These are phyloP conservation scores for Emydura subglobosa DNA, from an alignment of 2,113 vertebrate genomes.

Conservation along the genomic window DNA sequence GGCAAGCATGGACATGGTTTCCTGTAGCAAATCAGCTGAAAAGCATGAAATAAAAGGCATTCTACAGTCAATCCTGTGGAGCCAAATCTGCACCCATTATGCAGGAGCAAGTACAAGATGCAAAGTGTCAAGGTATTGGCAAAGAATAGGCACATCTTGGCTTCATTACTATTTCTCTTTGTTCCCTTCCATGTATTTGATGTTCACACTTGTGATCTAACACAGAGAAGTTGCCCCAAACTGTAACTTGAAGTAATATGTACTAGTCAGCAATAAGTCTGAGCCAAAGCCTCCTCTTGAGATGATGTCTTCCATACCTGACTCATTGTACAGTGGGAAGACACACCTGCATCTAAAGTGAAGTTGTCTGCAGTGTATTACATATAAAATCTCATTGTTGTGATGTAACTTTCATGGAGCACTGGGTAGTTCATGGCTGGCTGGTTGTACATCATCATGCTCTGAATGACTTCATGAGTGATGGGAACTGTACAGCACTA, in stretches of 20 bases:
- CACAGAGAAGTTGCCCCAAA: not conserved
- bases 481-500: not conserved
- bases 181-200: not conserved
- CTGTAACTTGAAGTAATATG: not conserved
- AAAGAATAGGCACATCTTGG: not conserved
- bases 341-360: not conserved
- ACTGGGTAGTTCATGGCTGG: not conserved
- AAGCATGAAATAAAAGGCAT: not conserved
- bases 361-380: not conserved
- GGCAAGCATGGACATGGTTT: not conserved
- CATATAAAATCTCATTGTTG: not conserved
- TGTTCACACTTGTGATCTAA: not conserved
- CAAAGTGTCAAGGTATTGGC: not conserved
- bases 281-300: not conserved
- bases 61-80: not conserved
- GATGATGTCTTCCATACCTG: not conserved
- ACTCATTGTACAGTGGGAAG: not conserved
- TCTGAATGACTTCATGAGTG: not conserved
- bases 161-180: not conserved
- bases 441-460: not conserved
- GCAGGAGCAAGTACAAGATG: not conserved
- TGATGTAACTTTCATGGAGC: not conserved
- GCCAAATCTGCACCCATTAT: not conserved
- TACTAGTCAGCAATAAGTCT: not conserved
- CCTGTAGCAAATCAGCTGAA: not conserved